phyloP scores from a whole-genome alignment of 2,797 vertebrate genomes.

The Merluccius polli region DNA sequence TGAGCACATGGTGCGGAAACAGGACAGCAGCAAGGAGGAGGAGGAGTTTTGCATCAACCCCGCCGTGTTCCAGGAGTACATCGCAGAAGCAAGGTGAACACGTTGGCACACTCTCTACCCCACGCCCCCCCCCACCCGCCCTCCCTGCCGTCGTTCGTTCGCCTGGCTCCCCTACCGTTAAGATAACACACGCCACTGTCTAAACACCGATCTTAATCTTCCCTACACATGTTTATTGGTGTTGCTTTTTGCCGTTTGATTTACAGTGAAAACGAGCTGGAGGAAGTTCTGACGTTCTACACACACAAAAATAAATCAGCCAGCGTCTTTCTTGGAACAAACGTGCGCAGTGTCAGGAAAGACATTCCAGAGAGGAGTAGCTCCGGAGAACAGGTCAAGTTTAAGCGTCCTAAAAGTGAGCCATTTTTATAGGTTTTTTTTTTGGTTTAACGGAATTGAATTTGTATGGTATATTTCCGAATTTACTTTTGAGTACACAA shows the following conservation, averaged over 20 bases:
- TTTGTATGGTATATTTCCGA: background rate
- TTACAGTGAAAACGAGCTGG: constrained; percentile 88
- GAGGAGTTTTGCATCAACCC: constrained; percentile 76
- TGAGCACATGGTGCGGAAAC: constrained; percentile 77
- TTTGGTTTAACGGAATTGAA: constrained; percentile 44
- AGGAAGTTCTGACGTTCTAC: constrained; percentile 94
- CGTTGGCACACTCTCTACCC: constrained; percentile 18
- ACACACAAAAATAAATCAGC: constrained; percentile 91
- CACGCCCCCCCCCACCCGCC: background rate
- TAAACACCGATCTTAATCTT: constrained; percentile 22
- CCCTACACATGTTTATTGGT: constrained; percentile 31
- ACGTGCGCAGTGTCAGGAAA: constrained; percentile 63
- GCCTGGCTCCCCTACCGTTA: constrained; percentile 16
- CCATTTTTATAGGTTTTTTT: constrained; percentile 24
- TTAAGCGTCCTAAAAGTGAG: constrained; percentile 73
- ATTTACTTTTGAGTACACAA: background rate
- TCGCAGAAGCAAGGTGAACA: constrained; percentile 83
- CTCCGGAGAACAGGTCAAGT: constrained; percentile 54
- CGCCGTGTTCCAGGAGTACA: constrained; percentile 83
- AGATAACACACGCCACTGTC: constrained; percentile 30
- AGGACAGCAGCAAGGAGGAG: constrained; percentile 72
- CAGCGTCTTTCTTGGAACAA: constrained; percentile 85
- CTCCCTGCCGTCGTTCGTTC: background rate
- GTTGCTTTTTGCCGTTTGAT: constrained; percentile 18
- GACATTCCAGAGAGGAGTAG: constrained; percentile 45